phyloP scores from a whole-genome alignment of 1,140 invertebrate genomes.

The Meloidogyne chitwoodi region DNA sequence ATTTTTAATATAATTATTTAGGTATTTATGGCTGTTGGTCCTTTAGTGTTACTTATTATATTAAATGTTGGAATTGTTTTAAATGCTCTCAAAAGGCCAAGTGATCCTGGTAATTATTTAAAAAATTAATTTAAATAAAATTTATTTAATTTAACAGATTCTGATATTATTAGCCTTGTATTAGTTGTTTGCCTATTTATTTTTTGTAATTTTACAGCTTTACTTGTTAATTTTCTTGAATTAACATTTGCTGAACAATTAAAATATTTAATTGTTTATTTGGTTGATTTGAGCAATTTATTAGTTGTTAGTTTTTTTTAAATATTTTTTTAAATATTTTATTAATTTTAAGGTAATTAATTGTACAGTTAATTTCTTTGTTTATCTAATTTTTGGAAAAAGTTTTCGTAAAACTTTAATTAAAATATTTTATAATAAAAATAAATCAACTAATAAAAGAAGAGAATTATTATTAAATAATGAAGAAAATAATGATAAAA shows the following conservation, averaged over 20 bases:
- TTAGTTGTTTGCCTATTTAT: constrained; percentile 58
- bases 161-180: constrained; percentile 55
- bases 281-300: constrained; percentile 57
- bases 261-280: constrained; percentile 47
- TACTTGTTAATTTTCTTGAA: constrained; percentile 59
- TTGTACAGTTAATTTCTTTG: constrained; percentile 58
- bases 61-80: constrained; percentile 56
- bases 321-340: too few relatives aligned
- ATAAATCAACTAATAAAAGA: background rate
- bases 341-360: constrained; percentile 49
- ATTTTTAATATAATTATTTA: too few relatives aligned
- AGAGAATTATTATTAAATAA: background rate
- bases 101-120: background rate
- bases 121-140: background rate
- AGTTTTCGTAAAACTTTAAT: constrained; percentile 48
- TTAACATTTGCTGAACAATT: constrained; percentile 55
- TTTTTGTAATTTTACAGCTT: constrained; percentile 58
- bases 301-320: constrained; percentile 41
- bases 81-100: constrained; percentile 41
- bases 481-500: background rate
- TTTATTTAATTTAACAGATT: constrained; percentile 30
- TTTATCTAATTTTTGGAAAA: constrained; percentile 56
- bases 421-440: constrained; percentile 22
- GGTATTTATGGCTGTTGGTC: constrained; percentile 58
- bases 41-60: constrained; percentile 54